Evolutionary conservation across 1,140 invertebrate species (phyloP).

Genomic region (roundworm (Caenorhabditis elegans)): WBcel235 BX284602.5:10589501-10590000

Average conservation of each 20-base stretch:
- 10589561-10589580: conserved; percentile 86
- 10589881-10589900: conserved; percentile 87
- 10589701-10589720: conserved; percentile 84
- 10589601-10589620: conserved; percentile 79
- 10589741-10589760: conserved; percentile 88
- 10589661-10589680: conserved; percentile 79
- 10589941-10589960: conserved; percentile 92
- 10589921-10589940: conserved; percentile 79
- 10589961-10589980: conserved; percentile 91
- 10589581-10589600: conserved; percentile 53
- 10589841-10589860: conserved; percentile 79
- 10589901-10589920: conserved; percentile 91
- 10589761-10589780: conserved; percentile 89
- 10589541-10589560: conserved; percentile 73
- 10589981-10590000: conserved; percentile 68
- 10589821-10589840: conserved; percentile 73
- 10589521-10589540: conserved; percentile 74
- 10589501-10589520: conserved; percentile 74
- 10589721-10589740: conserved; percentile 89
- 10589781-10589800: conserved; percentile 96
- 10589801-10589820: conserved; percentile 81
- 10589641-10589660: conserved; percentile 88
- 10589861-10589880: conserved; percentile 78
- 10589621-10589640: conserved; percentile 87
- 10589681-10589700: conserved; percentile 83